Base-by-base conservation (phyloP, 2,888 invertebrate species). In the Incurvaria masculella region DNA sequence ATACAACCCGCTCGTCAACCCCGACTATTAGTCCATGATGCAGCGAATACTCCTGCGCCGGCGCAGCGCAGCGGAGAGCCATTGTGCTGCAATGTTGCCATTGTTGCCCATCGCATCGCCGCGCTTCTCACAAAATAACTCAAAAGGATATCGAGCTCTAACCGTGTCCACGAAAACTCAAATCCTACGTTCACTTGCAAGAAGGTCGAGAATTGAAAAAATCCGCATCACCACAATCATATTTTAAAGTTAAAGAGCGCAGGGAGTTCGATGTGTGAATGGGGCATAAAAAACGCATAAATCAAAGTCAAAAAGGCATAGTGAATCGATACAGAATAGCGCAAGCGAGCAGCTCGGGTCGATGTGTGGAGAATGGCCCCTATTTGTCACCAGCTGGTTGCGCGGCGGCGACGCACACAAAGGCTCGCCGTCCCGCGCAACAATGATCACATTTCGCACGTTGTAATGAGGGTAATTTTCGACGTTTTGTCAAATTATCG, bases 291-390 rank as follows among this genome's bases (percentile, higher is more conserved):
- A 79, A 79, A 71, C 56, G 58, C 67, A 79, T 79, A 79, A 79
- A 79, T 79, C 79, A 79, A 79, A 79, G 79, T 79, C 79, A 78
- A 79, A 79, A 78, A 76, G 78, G 79, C 78, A 74, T 72, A 73
- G 70, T 72, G 72, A 79, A 79, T 73, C 66, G 66, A 61, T 50
- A 45, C 60, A 64, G 64, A 68, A 65, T 64, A 56, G 64, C 62
- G 69, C 69, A 64, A 71, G 69, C 70, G 70, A n/a, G n/a, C 44
- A 66, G 67, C 62, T 64, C 55, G 33, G 33, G 23, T 23, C 23
- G 23, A 10, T 33, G 11, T 33, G 33, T 11, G 14, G 33, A 33
- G 33, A 33, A 33, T 33, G 33, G 33, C 33, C 8, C 14, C 33
- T 11, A 33, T 68, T 66, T 68, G 74, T 72, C 72, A 66, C 74